A percentile compares a stretch with the other conserved stretches of the same genome.
Conservation (phyloP, 2,888 invertebrate species). For the Noctua janthina region DNA sequence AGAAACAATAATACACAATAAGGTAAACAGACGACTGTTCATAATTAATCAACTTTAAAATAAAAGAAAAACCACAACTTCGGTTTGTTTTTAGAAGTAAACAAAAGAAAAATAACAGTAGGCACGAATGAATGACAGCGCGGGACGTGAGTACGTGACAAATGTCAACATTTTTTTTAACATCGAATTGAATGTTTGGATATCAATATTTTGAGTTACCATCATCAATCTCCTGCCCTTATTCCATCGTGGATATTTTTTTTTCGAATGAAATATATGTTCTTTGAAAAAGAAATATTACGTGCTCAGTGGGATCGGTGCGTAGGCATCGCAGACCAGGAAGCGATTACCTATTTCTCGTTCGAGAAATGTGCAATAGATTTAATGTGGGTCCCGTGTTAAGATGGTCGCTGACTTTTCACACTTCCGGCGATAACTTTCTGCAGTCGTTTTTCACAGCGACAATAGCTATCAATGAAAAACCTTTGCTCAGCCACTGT, state of each 20-base stretch:
- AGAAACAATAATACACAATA: slow-evolving; percentile 51
- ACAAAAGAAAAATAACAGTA: slow-evolving; percentile 21
- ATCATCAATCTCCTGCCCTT: too few relatives aligned
- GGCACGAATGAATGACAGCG: background rate
- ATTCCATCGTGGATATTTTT: background rate
- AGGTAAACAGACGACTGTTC: slow-evolving; percentile 54
- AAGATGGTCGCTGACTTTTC: background rate
- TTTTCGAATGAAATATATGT: background rate
- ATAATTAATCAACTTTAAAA: slow-evolving; percentile 35
- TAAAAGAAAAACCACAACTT: slow-evolving; percentile 3
- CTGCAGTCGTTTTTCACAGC: background rate
- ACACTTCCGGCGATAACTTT: background rate
- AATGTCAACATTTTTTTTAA: background rate
- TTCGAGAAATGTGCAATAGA: background rate
- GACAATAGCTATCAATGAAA: background rate
- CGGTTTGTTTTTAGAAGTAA: background rate
- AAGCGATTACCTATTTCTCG: background rate
- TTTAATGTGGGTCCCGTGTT: background rate
- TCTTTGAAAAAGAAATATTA: background rate
- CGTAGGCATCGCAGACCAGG: background rate
- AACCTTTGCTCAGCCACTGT: background rate
- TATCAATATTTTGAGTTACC: background rate
- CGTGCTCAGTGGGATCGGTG: background rate
- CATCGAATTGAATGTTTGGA: background rate
- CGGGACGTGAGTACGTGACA: background rate